Conservation (phyloP, 2,888 invertebrate species). For the Sarcophaga variegata region DNA sequence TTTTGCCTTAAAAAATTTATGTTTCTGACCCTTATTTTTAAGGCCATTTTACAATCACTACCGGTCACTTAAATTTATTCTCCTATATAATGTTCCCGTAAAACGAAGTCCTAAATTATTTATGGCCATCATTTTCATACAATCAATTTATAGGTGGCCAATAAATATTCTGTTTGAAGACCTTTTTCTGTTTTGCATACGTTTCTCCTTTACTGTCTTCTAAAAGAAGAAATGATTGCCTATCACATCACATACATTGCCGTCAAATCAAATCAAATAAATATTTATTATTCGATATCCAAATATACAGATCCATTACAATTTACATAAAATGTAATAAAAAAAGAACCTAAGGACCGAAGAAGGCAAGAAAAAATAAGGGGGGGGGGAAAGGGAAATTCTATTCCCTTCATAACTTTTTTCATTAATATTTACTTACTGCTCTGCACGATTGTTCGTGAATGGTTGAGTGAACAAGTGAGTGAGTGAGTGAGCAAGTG, state of each 20-base stretch:
- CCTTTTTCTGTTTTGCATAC: slow-evolving; percentile 27
- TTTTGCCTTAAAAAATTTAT: neutral
- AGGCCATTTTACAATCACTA: neutral
- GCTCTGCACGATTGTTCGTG: neutral
- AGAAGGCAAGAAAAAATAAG: neutral
- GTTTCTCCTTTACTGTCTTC: neutral
- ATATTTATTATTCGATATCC: slow-evolving; percentile 52
- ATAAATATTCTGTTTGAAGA: slow-evolving; percentile 35
- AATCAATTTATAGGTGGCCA: slow-evolving; percentile 31
- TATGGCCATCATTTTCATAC: neutral
- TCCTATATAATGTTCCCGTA: neutral
- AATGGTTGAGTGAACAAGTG: neutral
- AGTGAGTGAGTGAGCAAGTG: neutral
- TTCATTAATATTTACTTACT: slow-evolving; percentile 42
- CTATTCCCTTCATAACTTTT: slow-evolving; percentile 45
- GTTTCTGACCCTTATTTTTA: neutral
- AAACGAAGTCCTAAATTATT: slow-evolving; percentile 8
- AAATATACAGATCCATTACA: slow-evolving; percentile 54
- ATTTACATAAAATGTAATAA: slow-evolving; percentile 58
- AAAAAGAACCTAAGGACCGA: slow-evolving; percentile 8
- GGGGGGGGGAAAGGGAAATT: neutral
- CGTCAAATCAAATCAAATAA: slow-evolving; percentile 26
- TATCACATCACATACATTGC: slow-evolving; percentile 2
- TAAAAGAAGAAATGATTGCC: neutral
- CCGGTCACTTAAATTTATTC: neutral